These are phyloP conservation scores for Drosophila gunungcola DNA, from an alignment of 1,140 invertebrate genomes.

Conservation along the genomic window DNA sequence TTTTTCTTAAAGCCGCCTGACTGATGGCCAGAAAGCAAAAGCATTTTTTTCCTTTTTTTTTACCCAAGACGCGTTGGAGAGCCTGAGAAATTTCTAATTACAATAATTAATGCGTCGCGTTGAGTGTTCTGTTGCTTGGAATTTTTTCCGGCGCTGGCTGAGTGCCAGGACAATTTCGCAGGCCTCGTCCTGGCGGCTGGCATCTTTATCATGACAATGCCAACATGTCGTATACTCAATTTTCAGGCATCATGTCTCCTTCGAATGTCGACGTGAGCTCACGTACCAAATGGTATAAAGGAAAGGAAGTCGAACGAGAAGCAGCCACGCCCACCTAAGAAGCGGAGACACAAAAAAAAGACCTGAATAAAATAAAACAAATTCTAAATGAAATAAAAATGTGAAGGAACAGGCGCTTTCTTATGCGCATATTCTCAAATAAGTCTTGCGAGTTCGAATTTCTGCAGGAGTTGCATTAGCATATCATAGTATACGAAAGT, in stretches of 20 bases:
- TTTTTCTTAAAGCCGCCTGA: slow-evolving; percentile 47
- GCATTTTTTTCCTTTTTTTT: slow-evolving; percentile 3
- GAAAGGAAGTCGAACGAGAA: background rate
- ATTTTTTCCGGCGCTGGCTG: slow-evolving; percentile 30
- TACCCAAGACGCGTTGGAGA: slow-evolving; percentile 1
- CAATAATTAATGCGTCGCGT: slow-evolving; percentile 71
- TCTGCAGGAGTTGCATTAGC: slow-evolving; percentile 21
- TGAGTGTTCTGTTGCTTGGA: slow-evolving; percentile 40
- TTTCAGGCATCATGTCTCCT: slow-evolving; percentile 57
- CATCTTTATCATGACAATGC: slow-evolving; percentile 57
- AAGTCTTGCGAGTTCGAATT: slow-evolving; percentile 15
- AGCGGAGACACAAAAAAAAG: background rate
- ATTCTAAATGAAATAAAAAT: slow-evolving; percentile 44
- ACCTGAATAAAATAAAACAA: slow-evolving; percentile 34
- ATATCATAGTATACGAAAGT: slow-evolving; percentile 29
- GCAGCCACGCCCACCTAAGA: slow-evolving; percentile 18
- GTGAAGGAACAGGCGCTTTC: background rate
- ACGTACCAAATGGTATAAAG: slow-evolving; percentile 31
- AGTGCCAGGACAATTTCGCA: slow-evolving; percentile 42
- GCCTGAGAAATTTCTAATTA: slow-evolving; percentile 73
- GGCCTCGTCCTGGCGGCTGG: slow-evolving; percentile 20
- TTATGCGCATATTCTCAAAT: slow-evolving; percentile 29
- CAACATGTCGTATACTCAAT: slow-evolving; percentile 61
- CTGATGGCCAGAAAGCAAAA: slow-evolving; percentile 50
- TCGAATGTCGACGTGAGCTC: slow-evolving; percentile 51